These are phyloP conservation scores for Semaprochilodus insignis DNA, from an alignment of 2,797 vertebrate species.

Conservation along the genomic window DNA sequence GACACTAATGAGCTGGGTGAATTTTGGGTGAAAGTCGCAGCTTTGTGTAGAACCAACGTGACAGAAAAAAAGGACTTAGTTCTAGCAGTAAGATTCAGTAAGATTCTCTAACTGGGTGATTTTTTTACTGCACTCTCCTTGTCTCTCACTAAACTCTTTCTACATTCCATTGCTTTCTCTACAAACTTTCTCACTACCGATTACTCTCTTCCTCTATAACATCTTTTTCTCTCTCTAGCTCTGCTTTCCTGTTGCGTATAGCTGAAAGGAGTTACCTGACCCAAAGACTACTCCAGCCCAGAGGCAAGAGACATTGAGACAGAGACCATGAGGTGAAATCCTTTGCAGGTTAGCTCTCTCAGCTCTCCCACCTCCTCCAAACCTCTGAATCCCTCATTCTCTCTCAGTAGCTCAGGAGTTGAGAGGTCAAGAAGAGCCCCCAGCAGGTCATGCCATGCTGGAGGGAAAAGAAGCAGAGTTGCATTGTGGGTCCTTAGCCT, in stretches of 20 bases:
- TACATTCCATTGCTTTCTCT: not conserved
- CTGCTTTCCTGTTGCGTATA: not conserved
- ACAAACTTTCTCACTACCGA: not conserved
- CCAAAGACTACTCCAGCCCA: not conserved
- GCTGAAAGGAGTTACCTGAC: conserved; percentile 16
- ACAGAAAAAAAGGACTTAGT: not conserved
- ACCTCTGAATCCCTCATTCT: not conserved
- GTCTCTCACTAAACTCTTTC: conserved; percentile 44
- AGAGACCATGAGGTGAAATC: not conserved
- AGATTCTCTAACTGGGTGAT: not conserved
- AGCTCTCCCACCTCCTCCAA: conserved; percentile 1
- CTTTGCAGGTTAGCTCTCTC: not conserved
- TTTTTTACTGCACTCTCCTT: conserved; percentile 57
- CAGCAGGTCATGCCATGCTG: conserved; percentile 1
- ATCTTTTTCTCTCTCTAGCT: not conserved
- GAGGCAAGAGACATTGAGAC: not conserved
- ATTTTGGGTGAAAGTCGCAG: conserved; percentile 33
- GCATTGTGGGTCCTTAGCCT: conserved; percentile 1
- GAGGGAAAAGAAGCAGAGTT: not conserved
- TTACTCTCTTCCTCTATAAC: conserved; percentile 35
- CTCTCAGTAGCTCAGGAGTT: not conserved
- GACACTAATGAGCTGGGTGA: conserved; percentile 67
- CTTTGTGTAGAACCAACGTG: not conserved
- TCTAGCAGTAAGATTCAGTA: not conserved
- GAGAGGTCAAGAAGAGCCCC: conserved; percentile 5